Base-by-base conservation (phyloP, 2,113 vertebrate genomes). In the Strix aluco region DNA sequence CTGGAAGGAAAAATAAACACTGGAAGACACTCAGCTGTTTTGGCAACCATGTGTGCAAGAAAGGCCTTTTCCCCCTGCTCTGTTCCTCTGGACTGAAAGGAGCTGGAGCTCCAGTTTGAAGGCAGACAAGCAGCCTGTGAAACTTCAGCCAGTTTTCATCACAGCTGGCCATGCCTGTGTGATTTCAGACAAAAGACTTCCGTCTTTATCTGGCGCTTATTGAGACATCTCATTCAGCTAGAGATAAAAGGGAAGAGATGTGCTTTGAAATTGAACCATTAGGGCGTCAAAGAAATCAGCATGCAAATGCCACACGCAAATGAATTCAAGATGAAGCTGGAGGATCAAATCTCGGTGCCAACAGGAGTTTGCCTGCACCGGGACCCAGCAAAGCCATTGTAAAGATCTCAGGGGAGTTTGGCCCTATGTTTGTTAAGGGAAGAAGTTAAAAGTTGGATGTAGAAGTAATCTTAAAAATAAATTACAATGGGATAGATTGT, bases 121-220 rank as follows among this genome's bases (percentile, higher is more conserved):
- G 97, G 94, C 96, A 98, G 98, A 98, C 97, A 97, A 97, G 96
- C 96, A 95, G 96, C 95, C 97, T 98, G 98, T 91, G 97, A 97
- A 98, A 97, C 94, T 90, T 98, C 98, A 98, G 98, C 98, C 98
- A 97, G 97, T 97, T 98, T 98, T 98, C 98, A 98, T 97, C 98
- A 97, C 98, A 98, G 98, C 98, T 98, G 98, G 97, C 94, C 96
- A 59, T 95, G 98, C 97, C 97, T 97, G 94, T 97, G 96, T 67
- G 96, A 36, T 65, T 95, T 97, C 97, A 98, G 98, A 98, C 98
- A 98, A 98, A 98, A 96, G 95, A 97, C 97, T 98, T 98, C 98
- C 98, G 97, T 94, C 97, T 97, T 98, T 98, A 98, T 99, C 98
- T 98, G 96, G 97, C 94, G 42, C 97, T 97, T 97, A 97, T 98